phyloP scores from a whole-genome alignment of 2,797 vertebrate species.

The Antrozous pallidus region DNA sequence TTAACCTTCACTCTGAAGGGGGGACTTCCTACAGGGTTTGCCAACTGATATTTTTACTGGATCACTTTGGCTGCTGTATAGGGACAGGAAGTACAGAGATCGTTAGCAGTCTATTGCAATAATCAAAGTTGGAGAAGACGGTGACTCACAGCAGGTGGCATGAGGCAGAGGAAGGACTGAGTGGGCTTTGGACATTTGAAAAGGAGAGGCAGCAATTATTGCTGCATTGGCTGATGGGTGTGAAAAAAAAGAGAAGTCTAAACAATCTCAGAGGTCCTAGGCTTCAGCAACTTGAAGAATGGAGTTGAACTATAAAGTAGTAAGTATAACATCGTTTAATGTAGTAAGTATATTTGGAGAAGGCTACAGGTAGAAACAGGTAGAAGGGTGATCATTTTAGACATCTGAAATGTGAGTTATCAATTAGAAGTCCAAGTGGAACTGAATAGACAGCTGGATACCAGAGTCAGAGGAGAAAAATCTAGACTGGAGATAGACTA shows the following conservation, averaged over 20 bases:
- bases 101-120: too few species aligned
- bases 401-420: neutral
- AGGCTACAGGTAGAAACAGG: neutral
- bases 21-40: neutral
- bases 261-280: neutral
- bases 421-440: neutral
- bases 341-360: neutral
- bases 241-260: neutral
- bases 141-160: neutral
- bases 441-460: neutral
- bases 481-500: neutral
- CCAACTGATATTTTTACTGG: neutral
- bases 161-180: neutral
- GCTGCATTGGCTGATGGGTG: neutral
- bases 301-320: neutral
- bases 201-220: neutral
- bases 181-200: neutral
- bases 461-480: neutral
- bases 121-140: neutral
- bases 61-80: neutral
- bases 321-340: too few species aligned
- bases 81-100: neutral
- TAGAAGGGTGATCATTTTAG: neutral
- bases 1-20: neutral
- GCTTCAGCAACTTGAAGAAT: neutral